Evolutionary conservation across 2,888 invertebrate species (phyloP).

Genomic region (Lypha dubia): DNA sequence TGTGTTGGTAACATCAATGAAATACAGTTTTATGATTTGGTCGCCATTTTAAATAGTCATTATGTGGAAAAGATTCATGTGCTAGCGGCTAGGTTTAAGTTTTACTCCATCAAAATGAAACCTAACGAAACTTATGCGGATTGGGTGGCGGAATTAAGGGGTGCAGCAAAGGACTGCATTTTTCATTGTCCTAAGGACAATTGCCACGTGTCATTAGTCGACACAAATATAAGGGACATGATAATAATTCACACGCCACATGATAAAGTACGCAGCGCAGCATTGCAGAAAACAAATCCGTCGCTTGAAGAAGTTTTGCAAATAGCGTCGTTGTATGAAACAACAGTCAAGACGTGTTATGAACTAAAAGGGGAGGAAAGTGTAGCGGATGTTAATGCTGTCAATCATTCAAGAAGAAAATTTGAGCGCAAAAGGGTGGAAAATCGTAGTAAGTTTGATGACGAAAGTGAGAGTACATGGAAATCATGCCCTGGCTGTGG

Average conservation of each 20-base stretch:
- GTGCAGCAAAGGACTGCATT: not conserved
- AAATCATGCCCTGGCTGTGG: no score
- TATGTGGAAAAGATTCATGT: no score
- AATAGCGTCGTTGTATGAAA: not conserved
- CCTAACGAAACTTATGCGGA: not conserved
- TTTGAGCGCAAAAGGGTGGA: not conserved
- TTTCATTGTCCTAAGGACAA: not conserved
- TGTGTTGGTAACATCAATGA: no score
- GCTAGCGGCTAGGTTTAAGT: no score
- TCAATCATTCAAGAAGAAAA: not conserved
- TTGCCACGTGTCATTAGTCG: not conserved
- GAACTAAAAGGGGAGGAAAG: not conserved
- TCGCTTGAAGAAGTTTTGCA: not conserved
- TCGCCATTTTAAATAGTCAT: no score
- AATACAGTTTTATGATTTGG: no score
- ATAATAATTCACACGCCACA: not conserved
- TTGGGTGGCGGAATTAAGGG: not conserved
- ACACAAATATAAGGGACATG: not conserved
- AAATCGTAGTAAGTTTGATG: no score
- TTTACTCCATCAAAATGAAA: no score
- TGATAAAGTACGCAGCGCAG: not conserved
- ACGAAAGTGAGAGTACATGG: no score
- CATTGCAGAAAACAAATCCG: not conserved
- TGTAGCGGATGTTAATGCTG: not conserved
- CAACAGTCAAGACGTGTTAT: not conserved